Percentiles rank a stretch among this genome's conserved stretches.
Evolutionary conservation across 2,888 invertebrate species (phyloP).

Genomic region (Tipula confusa): DNA sequence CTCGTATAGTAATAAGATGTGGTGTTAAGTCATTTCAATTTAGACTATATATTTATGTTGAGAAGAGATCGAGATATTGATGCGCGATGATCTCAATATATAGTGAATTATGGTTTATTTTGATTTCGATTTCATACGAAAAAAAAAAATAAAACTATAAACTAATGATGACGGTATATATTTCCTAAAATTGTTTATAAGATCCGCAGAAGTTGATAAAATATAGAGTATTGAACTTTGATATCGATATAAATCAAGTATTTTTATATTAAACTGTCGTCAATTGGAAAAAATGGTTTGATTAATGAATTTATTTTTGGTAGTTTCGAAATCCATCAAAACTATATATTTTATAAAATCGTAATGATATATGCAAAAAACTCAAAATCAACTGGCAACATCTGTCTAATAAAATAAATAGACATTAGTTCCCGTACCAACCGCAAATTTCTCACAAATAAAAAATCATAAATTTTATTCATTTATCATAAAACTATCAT

Average conservation of each 20-base stretch:
- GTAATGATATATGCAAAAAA: not conserved
- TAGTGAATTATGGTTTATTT: conserved; percentile 16
- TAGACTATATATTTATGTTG: not conserved
- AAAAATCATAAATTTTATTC: conserved; percentile 9
- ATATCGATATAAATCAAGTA: not conserved
- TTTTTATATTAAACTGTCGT: not conserved
- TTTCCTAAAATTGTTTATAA: not conserved
- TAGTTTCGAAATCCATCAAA: not conserved
- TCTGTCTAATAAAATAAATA: not conserved
- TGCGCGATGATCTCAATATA: not conserved
- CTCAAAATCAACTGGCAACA: not conserved
- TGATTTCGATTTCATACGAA: not conserved
- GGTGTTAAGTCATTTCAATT: not conserved
- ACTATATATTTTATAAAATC: not conserved
- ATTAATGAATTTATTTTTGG: not conserved
- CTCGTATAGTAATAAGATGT: not conserved
- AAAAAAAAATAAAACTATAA: too few relatives aligned
- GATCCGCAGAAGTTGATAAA: not conserved
- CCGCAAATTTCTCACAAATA: not conserved
- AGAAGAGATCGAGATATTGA: not conserved
- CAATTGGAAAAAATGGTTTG: not conserved
- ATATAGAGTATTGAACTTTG: not conserved
- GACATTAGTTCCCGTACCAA: not conserved
- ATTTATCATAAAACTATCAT: not conserved
- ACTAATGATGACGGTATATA: not conserved